These are phyloP conservation scores for Actias luna DNA, from an alignment of 2,888 invertebrate genomes.

Conservation along the genomic window DNA sequence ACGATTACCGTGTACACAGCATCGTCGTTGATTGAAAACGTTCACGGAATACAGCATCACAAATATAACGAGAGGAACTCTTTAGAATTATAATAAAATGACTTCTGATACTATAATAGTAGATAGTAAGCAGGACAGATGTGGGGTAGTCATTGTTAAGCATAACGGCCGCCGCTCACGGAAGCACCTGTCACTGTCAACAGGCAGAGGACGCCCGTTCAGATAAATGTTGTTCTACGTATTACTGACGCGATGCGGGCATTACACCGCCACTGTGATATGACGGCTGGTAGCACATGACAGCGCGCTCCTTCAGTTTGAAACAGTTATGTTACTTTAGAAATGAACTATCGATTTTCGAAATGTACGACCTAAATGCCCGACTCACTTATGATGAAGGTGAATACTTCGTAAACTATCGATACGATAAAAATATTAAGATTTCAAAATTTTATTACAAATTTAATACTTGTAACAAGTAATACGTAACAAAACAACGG, in stretches of 20 bases:
- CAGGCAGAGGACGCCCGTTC: slow-evolving; percentile 46
- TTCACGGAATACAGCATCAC: slow-evolving; percentile 56
- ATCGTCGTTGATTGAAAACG: slow-evolving; percentile 51
- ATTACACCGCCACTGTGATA: slow-evolving; percentile 6
- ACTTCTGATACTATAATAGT: slow-evolving; percentile 62
- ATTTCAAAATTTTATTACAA: too few relatives aligned
- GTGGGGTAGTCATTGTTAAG: slow-evolving; percentile 68
- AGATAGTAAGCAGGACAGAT: slow-evolving; percentile 61
- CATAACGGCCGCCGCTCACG: slow-evolving; percentile 68
- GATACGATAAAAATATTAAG: neutral
- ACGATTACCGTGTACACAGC: slow-evolving; percentile 26
- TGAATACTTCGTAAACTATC: neutral
- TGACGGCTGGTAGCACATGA: neutral
- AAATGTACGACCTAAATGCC: neutral
- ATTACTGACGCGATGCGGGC: slow-evolving; percentile 33
- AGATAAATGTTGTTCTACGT: slow-evolving; percentile 56
- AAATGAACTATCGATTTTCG: neutral
- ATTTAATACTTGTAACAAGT: too few relatives aligned
- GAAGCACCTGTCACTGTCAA: slow-evolving; percentile 76
- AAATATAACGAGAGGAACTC: slow-evolving; percentile 64
- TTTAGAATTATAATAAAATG: slow-evolving; percentile 69
- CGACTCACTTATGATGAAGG: slow-evolving; percentile 1
- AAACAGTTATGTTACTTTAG: slow-evolving; percentile 2
- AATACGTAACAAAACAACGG: too few relatives aligned
- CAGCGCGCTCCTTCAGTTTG: neutral